Evolutionary conservation across 2,113 vertebrate species (phyloP).

Genomic region (Campylomormyrus tamandua): DNA sequence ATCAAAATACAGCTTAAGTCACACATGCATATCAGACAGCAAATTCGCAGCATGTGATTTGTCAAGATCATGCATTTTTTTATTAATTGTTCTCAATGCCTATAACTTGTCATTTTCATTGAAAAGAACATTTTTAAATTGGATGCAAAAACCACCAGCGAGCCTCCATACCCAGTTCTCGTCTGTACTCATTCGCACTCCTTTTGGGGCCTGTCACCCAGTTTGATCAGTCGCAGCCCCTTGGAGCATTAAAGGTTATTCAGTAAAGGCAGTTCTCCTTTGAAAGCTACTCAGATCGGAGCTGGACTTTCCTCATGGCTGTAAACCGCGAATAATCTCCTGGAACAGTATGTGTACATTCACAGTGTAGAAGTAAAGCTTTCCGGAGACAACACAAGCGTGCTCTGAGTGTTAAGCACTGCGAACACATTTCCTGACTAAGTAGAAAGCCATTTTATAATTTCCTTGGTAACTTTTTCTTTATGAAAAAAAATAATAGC

Average conservation of each 20-base stretch:
- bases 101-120: not conserved
- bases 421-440: slow-evolving; percentile 8
- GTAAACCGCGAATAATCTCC: slow-evolving; percentile 5
- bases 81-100: slow-evolving; percentile 31
- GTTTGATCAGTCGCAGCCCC: not conserved
- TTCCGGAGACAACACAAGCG: not conserved
- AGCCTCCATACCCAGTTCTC: not conserved
- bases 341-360: slow-evolving; percentile 16
- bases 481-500: not conserved
- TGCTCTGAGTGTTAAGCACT: slow-evolving; percentile 16
- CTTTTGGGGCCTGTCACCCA: not conserved
- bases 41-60: slow-evolving; percentile 51
- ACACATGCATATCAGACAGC: slow-evolving; percentile 54
- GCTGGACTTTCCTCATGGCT: not conserved
- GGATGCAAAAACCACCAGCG: slow-evolving; percentile 1
- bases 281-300: slow-evolving; percentile 10
- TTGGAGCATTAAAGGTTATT: slow-evolving; percentile 17
- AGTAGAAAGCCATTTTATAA: slow-evolving; percentile 8
- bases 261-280: slow-evolving; percentile 8
- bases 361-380: slow-evolving; percentile 20
- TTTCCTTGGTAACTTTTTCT: not conserved
- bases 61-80: slow-evolving; percentile 50
- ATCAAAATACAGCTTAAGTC: slow-evolving; percentile 54
- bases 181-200: not conserved
- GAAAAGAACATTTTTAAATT: slow-evolving; percentile 10